phyloP scores from a whole-genome alignment of 37 sponge, comb jelly and placozoan species.

The Diacarnus erythraeanus region DNA sequence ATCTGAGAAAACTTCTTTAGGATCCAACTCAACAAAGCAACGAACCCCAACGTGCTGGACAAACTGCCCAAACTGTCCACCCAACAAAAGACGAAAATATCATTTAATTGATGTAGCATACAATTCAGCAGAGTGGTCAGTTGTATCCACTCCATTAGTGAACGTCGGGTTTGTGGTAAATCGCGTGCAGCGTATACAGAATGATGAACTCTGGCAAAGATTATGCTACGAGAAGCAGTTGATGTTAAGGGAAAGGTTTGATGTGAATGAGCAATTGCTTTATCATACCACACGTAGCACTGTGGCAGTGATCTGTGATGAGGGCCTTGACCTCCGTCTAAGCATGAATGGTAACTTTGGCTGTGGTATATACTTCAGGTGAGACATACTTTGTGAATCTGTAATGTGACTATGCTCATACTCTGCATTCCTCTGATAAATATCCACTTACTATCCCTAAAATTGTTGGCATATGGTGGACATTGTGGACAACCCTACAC shows the following conservation, averaged over 20 bases:
- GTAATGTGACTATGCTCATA: too few relatives aligned
- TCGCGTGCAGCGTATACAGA: slow-evolving; percentile 65
- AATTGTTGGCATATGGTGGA: too few relatives aligned
- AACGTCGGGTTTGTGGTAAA: slow-evolving; percentile 5
- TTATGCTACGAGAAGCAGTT: slow-evolving; percentile 50
- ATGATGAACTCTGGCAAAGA: slow-evolving; percentile 55
- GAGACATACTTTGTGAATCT: too few relatives aligned
- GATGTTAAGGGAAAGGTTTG: slow-evolving; percentile 23
- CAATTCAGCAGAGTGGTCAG: slow-evolving; percentile 21
- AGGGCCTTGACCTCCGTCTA: slow-evolving; percentile 76
- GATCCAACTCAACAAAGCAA: background rate
- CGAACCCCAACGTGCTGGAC: slow-evolving; percentile 35
- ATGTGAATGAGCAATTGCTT: slow-evolving; percentile 54
- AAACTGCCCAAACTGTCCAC: slow-evolving; percentile 30
- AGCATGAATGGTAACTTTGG: slow-evolving; percentile 68
- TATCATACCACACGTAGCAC: slow-evolving; percentile 62
- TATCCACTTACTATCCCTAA: too few relatives aligned
- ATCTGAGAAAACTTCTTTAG: background rate
- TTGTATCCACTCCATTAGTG: background rate
- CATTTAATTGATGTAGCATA: slow-evolving; percentile 36
- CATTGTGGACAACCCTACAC: too few relatives aligned
- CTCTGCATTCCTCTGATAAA: too few relatives aligned
- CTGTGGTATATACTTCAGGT: slow-evolving; percentile 85
- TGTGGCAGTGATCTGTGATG: slow-evolving; percentile 58
- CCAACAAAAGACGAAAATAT: slow-evolving; percentile 1